These are phyloP conservation scores for Myiopsitta monachus DNA, from an alignment of 2,113 vertebrate species.

Conservation along the genomic window DNA sequence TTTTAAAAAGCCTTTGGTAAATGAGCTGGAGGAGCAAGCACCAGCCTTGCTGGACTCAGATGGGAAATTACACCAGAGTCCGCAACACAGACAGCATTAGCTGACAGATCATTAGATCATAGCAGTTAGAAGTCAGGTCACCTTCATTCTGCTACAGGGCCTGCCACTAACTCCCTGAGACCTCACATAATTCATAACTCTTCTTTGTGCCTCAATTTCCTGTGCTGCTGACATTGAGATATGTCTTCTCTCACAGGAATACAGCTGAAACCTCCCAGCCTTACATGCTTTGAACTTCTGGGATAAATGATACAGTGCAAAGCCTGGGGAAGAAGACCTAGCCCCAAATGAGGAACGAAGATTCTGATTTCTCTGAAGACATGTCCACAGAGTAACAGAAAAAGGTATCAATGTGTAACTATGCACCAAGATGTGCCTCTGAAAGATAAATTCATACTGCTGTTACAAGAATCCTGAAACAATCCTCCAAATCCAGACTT, in stretches of 20 bases:
- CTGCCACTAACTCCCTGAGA: neutral
- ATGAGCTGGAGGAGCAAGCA: neutral
- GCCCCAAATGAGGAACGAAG: neutral
- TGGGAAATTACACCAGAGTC: neutral
- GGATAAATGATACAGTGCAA: neutral
- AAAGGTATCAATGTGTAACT: neutral
- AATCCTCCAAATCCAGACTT: neutral
- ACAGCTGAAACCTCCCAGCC: neutral
- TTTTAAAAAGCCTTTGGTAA: neutral
- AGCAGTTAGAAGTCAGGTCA: neutral
- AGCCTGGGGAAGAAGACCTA: neutral
- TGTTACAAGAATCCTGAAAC: neutral
- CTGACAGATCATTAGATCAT: neutral
- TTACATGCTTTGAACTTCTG: neutral
- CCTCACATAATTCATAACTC: neutral
- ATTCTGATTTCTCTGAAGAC: neutral
- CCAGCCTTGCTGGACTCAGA: neutral
- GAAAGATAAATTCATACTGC: neutral
- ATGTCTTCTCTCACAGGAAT: neutral
- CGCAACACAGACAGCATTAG: neutral
- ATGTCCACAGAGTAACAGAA: neutral
- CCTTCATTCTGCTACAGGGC: neutral
- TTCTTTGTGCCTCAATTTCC: neutral
- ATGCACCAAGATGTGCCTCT: neutral
- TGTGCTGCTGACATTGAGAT: neutral